These are phyloP conservation scores for Heliocidaris erythrogramma DNA, from an alignment of 35 echinoderm and acorn worm genomes.

Conservation along the genomic window DNA sequence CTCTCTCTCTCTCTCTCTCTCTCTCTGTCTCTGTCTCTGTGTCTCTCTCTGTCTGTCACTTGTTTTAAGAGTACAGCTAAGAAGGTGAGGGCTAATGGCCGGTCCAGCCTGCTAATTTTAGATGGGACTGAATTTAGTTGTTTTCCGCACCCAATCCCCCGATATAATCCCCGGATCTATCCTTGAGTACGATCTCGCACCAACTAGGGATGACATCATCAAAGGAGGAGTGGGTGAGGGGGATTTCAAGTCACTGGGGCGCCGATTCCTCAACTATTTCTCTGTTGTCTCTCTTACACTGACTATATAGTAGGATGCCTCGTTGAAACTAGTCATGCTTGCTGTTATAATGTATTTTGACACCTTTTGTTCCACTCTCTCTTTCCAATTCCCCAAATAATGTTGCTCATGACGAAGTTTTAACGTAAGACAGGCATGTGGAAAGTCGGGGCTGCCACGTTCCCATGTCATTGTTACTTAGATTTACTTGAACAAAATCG, in stretches of 20 bases:
- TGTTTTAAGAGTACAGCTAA: neutral
- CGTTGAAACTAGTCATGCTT: neutral
- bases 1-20: neutral
- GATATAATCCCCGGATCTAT: slow-evolving; percentile 28
- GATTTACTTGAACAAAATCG: neutral
- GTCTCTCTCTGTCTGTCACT: neutral
- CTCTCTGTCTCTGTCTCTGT: neutral
- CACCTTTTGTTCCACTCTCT: neutral
- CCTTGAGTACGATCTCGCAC: neutral
- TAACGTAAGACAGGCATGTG: neutral
- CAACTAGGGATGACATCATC: slow-evolving; percentile 28
- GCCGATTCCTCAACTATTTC: neutral
- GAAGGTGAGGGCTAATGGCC: neutral
- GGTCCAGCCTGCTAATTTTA: neutral
- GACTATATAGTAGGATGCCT: neutral
- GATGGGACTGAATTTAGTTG: slow-evolving; percentile 14
- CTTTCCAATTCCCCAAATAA: neutral
- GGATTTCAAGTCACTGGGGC: neutral
- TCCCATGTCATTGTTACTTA: neutral
- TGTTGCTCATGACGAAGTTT: neutral
- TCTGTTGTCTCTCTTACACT: neutral
- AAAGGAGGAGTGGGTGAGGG: neutral
- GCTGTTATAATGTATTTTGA: neutral
- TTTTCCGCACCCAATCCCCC: slow-evolving; percentile 38
- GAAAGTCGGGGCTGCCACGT: neutral